Percentiles rank a stretch among this genome's conserved stretches.
Evolutionary conservation across 2,113 vertebrate genomes (phyloP).

Genomic region (Antigone vipio): DNA sequence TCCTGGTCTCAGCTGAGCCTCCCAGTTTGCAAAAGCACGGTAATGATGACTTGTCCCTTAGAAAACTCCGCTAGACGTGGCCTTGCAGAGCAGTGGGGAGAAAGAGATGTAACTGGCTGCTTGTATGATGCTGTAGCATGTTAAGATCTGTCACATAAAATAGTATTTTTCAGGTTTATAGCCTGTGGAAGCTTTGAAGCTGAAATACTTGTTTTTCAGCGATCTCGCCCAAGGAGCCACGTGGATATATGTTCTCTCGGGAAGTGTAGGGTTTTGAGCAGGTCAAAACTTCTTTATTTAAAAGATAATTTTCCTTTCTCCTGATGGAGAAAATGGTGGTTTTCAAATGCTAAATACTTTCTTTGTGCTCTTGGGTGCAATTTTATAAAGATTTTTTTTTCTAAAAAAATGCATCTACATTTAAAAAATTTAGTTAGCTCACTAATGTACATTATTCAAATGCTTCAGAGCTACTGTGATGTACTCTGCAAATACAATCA

Average conservation of each 20-base stretch:
- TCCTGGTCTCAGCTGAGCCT: neutral
- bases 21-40: accelerated
- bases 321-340: neutral
- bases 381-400: neutral
- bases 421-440: neutral
- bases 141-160: neutral
- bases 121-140: neutral
- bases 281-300: neutral
- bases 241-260: accelerated
- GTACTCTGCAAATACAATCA: neutral
- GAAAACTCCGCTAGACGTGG: accelerated
- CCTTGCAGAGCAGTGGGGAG: neutral
- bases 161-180: neutral
- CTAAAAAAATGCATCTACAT: neutral
- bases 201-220: neutral
- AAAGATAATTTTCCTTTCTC: neutral
- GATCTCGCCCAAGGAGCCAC: neutral
- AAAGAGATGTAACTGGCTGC: neutral
- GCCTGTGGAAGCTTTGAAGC: neutral
- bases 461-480: neutral
- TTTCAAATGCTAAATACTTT: neutral
- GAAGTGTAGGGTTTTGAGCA: neutral
- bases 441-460: neutral
- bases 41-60: neutral
- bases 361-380: neutral